Percentiles rank a stretch among this genome's conserved stretches.
Conservation (phyloP, 2,888 invertebrate genomes). For the Masnerella sp. region DNA sequence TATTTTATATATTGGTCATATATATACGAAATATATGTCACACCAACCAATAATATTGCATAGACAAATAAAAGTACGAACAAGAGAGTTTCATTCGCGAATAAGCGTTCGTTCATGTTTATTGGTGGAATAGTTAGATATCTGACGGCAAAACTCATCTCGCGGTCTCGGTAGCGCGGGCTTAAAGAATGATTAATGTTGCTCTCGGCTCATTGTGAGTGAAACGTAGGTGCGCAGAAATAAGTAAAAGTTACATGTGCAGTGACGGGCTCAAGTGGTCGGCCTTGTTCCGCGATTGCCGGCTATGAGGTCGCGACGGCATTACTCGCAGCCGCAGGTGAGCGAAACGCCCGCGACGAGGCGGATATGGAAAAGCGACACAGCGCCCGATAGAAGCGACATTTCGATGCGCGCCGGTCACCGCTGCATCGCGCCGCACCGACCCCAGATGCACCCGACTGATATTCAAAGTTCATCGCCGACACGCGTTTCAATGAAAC, state of each 20-base stretch:
- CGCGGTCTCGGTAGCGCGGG: slow-evolving; percentile 41
- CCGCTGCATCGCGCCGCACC: slow-evolving; percentile 24
- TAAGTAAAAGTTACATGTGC: slow-evolving; percentile 68
- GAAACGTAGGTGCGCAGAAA: slow-evolving; percentile 65
- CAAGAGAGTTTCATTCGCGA: too few species aligned
- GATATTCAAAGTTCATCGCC: slow-evolving; percentile 57
- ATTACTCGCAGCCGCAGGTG: slow-evolving; percentile 45
- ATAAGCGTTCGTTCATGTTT: too few species aligned
- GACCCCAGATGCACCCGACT: slow-evolving; percentile 26
- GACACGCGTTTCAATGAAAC: slow-evolving; percentile 49
- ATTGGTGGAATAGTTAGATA: too few species aligned
- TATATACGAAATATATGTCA: too few species aligned
- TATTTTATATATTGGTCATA: too few species aligned
- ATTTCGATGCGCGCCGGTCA: slow-evolving; percentile 53
- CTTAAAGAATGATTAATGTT: slow-evolving; percentile 60
- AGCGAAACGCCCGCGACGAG: slow-evolving; percentile 52
- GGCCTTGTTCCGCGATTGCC: slow-evolving; percentile 69
- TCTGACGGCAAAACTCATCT: slow-evolving; percentile 44
- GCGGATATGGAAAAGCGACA: slow-evolving; percentile 57
- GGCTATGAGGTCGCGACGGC: slow-evolving; percentile 59
- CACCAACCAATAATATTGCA: too few species aligned
- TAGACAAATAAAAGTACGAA: too few species aligned
- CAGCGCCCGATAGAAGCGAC: slow-evolving; percentile 35
- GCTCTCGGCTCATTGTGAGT: slow-evolving; percentile 56
- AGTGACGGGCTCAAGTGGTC: slow-evolving; percentile 63